A percentile compares a stretch with the other conserved stretches of the same genome.
Conservation (phyloP, 2,888 invertebrate species). For the Aporophyla nigra region DNA sequence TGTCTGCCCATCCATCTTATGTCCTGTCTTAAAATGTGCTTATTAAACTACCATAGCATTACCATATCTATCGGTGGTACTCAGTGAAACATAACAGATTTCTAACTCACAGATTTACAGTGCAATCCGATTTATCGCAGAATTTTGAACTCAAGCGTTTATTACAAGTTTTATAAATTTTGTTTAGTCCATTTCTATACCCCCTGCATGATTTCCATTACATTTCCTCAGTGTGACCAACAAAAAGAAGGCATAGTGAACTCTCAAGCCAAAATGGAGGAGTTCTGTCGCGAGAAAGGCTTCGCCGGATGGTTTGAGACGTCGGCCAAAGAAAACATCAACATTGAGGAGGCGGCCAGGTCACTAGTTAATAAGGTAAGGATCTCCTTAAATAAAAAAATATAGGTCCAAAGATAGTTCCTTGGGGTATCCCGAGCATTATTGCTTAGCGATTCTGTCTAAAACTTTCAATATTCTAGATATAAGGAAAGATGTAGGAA, state of each 20-base stretch:
- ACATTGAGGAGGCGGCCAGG: conserved; percentile 98
- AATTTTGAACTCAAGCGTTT: background rate
- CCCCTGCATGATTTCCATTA: background rate
- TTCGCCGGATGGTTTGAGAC: conserved; percentile 99
- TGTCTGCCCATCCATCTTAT: background rate
- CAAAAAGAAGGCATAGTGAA: conserved; percentile 97
- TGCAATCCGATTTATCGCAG: background rate
- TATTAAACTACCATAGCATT: background rate
- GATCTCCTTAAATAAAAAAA: too few species aligned
- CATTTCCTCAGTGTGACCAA: conserved; percentile 94
- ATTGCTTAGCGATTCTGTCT: background rate
- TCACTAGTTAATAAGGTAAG: conserved; percentile 97
- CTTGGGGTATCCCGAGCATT: background rate
- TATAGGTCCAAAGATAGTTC: conserved; percentile 6
- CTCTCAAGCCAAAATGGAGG: conserved; percentile 96
- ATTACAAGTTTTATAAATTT: background rate
- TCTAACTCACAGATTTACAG: background rate
- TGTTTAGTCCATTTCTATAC: background rate
- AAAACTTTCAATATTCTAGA: background rate
- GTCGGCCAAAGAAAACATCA: conserved; percentile 98
- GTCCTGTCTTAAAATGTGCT: background rate
- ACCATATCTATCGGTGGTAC: background rate
- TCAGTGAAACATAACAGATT: background rate
- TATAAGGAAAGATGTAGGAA: too few species aligned
- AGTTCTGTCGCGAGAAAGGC: conserved; percentile 97